These are phyloP conservation scores for Atractosteus spatula DNA, from an alignment of 2,113 vertebrate species.

Conservation along the genomic window DNA sequence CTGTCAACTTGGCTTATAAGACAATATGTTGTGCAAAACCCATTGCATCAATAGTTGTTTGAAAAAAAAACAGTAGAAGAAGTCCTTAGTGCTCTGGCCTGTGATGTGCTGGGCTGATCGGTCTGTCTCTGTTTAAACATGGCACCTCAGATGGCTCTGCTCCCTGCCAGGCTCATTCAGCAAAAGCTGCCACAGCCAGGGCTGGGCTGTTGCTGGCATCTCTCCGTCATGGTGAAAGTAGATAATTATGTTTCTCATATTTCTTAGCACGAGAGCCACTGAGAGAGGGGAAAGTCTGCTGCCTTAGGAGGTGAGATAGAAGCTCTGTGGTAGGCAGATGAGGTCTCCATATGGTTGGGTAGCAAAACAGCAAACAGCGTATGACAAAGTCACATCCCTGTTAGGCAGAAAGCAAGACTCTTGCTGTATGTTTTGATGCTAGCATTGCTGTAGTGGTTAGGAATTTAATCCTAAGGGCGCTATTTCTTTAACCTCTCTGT, in stretches of 20 bases:
- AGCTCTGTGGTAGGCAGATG: constrained; percentile 3
- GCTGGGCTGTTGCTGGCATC: not conserved
- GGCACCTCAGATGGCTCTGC: not conserved
- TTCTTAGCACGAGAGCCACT: not conserved
- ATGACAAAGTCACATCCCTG: no score
- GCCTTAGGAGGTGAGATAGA: constrained; percentile 9
- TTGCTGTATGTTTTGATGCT: no score
- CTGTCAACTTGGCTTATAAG: no score
- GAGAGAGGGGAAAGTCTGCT: constrained; percentile 9
- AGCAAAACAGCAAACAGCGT: no score
- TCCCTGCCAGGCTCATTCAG: constrained; percentile 7
- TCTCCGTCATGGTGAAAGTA: not conserved
- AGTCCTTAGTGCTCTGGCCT: constrained; percentile 3
- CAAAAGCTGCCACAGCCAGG: not conserved
- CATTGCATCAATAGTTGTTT: no score
- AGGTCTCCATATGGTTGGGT: not conserved
- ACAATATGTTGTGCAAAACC: no score
- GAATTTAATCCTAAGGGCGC: no score
- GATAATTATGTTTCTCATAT: no score
- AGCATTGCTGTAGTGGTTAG: no score
- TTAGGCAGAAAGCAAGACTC: no score
- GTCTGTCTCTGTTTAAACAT: constrained; percentile 35
- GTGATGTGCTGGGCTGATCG: constrained; percentile 22
- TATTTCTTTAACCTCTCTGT: no score
- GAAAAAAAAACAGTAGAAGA: no score